phyloP scores from a whole-genome alignment of 2,888 invertebrate genomes.

The Agrilus biguttatus region DNA sequence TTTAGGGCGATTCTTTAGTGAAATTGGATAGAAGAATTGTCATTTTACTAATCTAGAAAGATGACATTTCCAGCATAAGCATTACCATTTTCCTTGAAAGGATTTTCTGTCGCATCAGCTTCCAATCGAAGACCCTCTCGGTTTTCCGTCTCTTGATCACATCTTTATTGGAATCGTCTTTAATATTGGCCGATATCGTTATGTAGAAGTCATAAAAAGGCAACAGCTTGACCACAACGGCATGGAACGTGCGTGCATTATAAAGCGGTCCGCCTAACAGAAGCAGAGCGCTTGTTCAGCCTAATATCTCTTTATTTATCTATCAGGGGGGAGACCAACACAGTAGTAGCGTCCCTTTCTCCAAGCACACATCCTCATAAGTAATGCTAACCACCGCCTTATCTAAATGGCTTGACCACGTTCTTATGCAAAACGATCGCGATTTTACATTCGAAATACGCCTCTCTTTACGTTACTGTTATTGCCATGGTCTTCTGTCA shows the following conservation, averaged over 20 bases:
- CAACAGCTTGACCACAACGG: conserved; percentile 11
- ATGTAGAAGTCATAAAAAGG: conserved; percentile 1
- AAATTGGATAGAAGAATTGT: too few species aligned
- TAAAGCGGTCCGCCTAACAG: conserved; percentile 10
- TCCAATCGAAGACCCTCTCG: too few species aligned
- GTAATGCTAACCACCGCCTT: conserved; percentile 23
- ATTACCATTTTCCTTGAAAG: too few species aligned
- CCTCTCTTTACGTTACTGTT: conserved; percentile 30
- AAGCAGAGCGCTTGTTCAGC: conserved; percentile 11
- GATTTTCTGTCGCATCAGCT: too few species aligned
- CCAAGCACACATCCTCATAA: conserved; percentile 14
- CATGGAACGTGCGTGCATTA: conserved; percentile 13
- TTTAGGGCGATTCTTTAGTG: too few species aligned
- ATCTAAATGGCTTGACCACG: conserved; percentile 29
- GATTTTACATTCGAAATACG: conserved; percentile 22
- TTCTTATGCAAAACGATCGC: conserved; percentile 19
- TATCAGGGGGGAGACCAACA: conserved; percentile 22
- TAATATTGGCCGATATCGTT: too few species aligned
- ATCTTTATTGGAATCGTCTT: too few species aligned
- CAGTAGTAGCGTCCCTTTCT: conserved; percentile 6
- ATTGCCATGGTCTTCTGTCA: conserved; percentile 27
- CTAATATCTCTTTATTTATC: conserved; percentile 30
- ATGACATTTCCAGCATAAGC: too few species aligned
- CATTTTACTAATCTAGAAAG: too few species aligned
- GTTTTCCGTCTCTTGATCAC: too few species aligned